Base-by-base conservation (phyloP, 2,797 vertebrate genomes). In the Chaenodraco wilsoni region DNA sequence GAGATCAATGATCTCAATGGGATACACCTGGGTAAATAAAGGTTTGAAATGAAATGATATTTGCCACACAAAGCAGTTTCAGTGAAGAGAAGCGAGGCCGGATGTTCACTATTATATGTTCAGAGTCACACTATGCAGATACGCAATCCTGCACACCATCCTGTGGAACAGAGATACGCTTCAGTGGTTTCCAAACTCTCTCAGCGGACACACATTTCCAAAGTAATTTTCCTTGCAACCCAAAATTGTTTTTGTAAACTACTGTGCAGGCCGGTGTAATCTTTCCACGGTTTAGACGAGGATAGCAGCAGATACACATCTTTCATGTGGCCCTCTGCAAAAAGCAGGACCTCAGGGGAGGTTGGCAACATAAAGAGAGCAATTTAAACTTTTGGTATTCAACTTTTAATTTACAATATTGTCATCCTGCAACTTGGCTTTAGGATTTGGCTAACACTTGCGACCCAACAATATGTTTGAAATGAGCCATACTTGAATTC, bases 201-300 rank as follows among this genome's bases (percentile, higher is more conserved):
- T 67, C 76, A 16, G 45, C 43, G 67, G 81, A 81, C 79, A 33
- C 71, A 82, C 23, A 79, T 87, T 89, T 87, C 66, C 84, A 83
- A 67, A 84, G 87, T 83, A 64, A 80, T 85, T 88, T 90, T 79
- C 84, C 80, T 80, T 65, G 61, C 75, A 82, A 82, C 76, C 76
- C 61, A 72, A 72, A 86, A 72, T 79, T 87, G 79, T 84, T 84
- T 79, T 74, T 72, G 76, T 73, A 68, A 81, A 84, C 85, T 86
- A 82, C 79, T 69, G 82, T 86, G 80, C 66, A 66, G 74, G 76
- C 52, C 3, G 4, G 7, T 21, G 49, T 70, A 45, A 72, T 69
- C 74, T 73, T 61, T 73, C 40, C 61, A 70, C 58, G 17, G 65
- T 76, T 76, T 17, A 60, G 48, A 60, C 62, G 73, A 69, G 55